Evolutionary conservation across 2,888 invertebrate genomes (phyloP).

Genomic region (Bugulina stolonifera): DNA sequence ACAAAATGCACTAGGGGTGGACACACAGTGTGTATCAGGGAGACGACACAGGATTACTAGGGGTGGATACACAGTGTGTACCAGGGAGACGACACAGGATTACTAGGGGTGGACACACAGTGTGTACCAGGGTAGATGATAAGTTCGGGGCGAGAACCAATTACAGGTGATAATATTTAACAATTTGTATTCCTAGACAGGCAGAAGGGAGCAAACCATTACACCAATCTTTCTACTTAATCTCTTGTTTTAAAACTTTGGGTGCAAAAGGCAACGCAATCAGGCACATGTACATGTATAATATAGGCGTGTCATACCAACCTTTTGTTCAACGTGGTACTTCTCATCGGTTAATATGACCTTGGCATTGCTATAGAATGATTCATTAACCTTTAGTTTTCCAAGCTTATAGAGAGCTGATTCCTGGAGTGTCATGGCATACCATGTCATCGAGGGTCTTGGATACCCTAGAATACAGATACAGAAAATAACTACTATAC

Average conservation of each 20-base stretch:
- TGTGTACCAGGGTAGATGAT: too few species aligned
- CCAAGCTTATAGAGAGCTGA: not conserved
- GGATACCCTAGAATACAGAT: constrained; percentile 1
- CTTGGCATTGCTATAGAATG: not conserved
- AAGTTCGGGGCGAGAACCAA: too few species aligned
- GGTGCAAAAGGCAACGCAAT: too few species aligned
- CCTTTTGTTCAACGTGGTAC: constrained; percentile 25
- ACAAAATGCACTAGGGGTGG: not conserved
- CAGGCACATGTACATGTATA: too few species aligned
- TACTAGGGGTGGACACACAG: not conserved
- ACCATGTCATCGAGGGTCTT: constrained; percentile 22
- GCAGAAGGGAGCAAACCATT: too few species aligned
- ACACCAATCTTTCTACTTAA: too few species aligned
- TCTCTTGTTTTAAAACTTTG: too few species aligned
- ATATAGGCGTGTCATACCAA: not conserved
- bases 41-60: not conserved
- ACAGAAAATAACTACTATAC: not conserved
- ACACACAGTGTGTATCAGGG: not conserved
- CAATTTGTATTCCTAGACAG: too few species aligned
- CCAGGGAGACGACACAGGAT: not conserved
- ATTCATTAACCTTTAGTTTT: not conserved
- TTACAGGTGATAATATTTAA: too few species aligned
- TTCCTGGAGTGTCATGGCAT: not conserved
- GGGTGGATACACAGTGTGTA: not conserved
- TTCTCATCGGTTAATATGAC: not conserved